Percentiles rank a stretch among this genome's conserved stretches.
These are phyloP conservation scores for Drosophila phalerata DNA, from an alignment of 2,888 invertebrate species.

Conservation along the genomic window DNA sequence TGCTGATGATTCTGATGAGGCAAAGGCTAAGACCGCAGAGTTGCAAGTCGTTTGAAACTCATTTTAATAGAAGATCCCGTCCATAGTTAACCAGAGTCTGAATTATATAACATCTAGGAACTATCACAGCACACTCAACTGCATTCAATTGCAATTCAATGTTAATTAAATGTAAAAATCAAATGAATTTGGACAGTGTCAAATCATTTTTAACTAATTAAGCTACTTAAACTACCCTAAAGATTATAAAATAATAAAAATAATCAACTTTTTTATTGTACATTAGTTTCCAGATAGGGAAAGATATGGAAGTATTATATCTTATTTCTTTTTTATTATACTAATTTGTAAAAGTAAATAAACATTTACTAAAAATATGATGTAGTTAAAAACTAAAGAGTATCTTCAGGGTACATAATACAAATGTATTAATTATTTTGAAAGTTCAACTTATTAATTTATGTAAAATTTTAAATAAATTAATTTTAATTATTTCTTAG, in stretches of 20 bases:
- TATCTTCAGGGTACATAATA: too few relatives aligned
- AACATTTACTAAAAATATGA: too few relatives aligned
- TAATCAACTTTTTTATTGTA: too few relatives aligned
- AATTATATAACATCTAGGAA: slow-evolving; percentile 16
- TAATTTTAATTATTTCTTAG: background rate
- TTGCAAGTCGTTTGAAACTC: slow-evolving; percentile 39
- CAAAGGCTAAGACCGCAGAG: slow-evolving; percentile 5
- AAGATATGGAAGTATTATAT: too few relatives aligned
- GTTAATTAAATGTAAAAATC: slow-evolving; percentile 1
- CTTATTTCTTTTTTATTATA: too few relatives aligned
- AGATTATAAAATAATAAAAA: too few relatives aligned
- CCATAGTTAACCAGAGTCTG: slow-evolving; percentile 3
- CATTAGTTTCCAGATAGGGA: too few relatives aligned
- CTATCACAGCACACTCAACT: slow-evolving; percentile 3
- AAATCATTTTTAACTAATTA: background rate
- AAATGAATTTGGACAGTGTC: background rate
- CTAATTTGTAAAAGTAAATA: too few relatives aligned
- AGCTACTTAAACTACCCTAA: too few relatives aligned
- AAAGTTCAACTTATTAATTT: too few relatives aligned
- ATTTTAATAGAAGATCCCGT: slow-evolving; percentile 38
- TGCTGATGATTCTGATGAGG: slow-evolving; percentile 46
- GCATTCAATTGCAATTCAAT: slow-evolving; percentile 3
- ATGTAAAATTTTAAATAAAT: background rate
- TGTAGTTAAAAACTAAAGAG: too few relatives aligned
- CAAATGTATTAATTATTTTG: too few relatives aligned